These are phyloP conservation scores for Scotopteryx bipunctaria DNA, from an alignment of 2,888 invertebrate genomes.

Conservation along the genomic window DNA sequence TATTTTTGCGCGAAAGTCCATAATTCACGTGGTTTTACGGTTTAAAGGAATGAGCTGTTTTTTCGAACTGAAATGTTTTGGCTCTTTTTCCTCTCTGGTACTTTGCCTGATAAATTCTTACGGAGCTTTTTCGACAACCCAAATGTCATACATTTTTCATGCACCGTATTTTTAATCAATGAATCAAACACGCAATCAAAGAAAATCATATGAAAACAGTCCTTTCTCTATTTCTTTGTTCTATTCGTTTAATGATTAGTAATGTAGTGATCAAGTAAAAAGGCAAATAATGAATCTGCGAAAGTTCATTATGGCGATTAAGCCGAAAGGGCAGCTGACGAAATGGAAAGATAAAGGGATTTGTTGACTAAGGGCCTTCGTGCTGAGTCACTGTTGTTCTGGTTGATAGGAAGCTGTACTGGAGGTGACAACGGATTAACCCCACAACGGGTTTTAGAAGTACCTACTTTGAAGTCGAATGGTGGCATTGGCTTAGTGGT, in stretches of 20 bases:
- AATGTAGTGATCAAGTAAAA: constrained; percentile 33
- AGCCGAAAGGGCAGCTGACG: constrained; percentile 50
- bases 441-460: constrained; percentile 1
- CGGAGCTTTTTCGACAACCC: too few species aligned
- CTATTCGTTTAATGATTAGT: constrained; percentile 1
- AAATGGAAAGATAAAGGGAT: constrained; percentile 58
- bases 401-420: constrained; percentile 10
- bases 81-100: background rate
- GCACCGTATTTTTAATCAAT: too few species aligned
- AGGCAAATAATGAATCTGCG: constrained; percentile 59
- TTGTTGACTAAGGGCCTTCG: constrained; percentile 33
- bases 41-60: background rate
- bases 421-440: constrained; percentile 2
- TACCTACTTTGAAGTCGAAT: too few species aligned
- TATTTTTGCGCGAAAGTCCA: constrained; percentile 8
- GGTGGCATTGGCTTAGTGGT: too few species aligned
- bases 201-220: too few species aligned
- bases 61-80: background rate
- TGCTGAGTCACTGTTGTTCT: constrained; percentile 24
- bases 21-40: background rate
- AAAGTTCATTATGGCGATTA: constrained; percentile 53
- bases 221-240: background rate
- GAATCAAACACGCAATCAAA: too few species aligned
- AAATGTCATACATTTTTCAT: too few species aligned
- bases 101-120: background rate